A percentile compares a stretch with the other conserved stretches of the same genome.
Evolutionary conservation across 2,797 vertebrate species (phyloP).

Genomic region (Rhinogobio ventralis): DNA sequence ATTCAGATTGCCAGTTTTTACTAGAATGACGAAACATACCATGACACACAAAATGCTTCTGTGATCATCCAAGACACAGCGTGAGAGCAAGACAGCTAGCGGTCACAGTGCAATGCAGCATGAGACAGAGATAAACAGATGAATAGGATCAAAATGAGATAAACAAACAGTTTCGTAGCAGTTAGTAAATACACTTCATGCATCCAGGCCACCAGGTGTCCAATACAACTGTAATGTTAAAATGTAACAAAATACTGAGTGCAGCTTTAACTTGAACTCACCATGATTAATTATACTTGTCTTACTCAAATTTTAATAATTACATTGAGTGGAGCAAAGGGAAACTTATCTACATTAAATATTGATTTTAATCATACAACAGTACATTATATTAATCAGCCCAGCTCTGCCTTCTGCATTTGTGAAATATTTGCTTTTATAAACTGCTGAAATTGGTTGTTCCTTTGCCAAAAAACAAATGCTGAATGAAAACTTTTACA

Average conservation of each 20-base stretch:
- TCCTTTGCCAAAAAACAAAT: neutral
- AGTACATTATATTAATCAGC: slow-evolving; percentile 7
- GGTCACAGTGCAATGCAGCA: slow-evolving; percentile 4
- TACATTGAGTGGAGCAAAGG: neutral
- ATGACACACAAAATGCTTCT: neutral
- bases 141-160: neutral
- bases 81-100: neutral
- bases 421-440: slow-evolving; percentile 17
- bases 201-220: neutral
- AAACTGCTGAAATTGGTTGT: neutral
- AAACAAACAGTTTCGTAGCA: neutral
- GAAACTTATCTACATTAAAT: slow-evolving; percentile 30
- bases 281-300: neutral
- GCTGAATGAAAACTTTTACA: neutral
- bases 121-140: neutral
- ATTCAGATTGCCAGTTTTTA: neutral
- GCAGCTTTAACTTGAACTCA: neutral
- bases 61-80: slow-evolving; percentile 8
- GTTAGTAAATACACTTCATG: neutral
- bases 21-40: neutral
- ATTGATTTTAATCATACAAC: slow-evolving; percentile 26
- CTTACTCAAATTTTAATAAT: slow-evolving; percentile 1
- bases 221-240: neutral
- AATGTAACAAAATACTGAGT: neutral
- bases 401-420: neutral